Percentiles rank a stretch among this genome's conserved stretches.
These are phyloP conservation scores for Crotalus adamanteus DNA, from an alignment of 2,797 vertebrate genomes.

Conservation along the genomic window DNA sequence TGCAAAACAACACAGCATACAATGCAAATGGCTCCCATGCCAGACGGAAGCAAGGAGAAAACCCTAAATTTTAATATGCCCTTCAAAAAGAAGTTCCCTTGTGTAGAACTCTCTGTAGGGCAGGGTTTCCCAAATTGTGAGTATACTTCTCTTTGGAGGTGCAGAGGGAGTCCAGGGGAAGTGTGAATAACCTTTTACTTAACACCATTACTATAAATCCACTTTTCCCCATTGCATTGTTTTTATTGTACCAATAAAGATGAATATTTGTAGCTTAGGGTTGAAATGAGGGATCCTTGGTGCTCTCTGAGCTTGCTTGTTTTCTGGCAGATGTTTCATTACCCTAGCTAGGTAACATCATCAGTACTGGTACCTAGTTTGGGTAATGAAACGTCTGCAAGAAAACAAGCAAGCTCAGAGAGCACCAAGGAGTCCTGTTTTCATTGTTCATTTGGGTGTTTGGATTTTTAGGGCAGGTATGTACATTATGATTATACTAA, in stretches of 20 bases:
- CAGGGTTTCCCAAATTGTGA: not conserved
- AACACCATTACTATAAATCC: not conserved
- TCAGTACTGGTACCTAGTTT: not conserved
- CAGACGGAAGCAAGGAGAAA: not conserved
- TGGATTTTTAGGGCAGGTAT: not conserved
- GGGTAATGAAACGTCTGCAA: not conserved
- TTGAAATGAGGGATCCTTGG: not conserved
- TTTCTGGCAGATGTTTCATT: not conserved
- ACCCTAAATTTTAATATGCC: not conserved
- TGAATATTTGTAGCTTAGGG: not conserved
- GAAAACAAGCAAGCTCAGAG: not conserved
- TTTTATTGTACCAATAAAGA: not conserved
- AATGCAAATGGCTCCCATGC: not conserved
- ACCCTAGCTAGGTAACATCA: not conserved
- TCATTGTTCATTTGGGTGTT: not conserved
- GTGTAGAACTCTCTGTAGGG: not conserved
- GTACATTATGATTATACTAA: not conserved
- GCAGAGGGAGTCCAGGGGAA: not conserved
- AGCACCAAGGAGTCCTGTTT: not conserved
- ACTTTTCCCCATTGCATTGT: not conserved
- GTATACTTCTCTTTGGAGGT: not conserved
- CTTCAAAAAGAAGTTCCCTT: not conserved
- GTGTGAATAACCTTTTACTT: not conserved
- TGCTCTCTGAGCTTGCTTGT: not conserved
- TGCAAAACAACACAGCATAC: not conserved